Base-by-base conservation (phyloP, 2,113 vertebrate genomes). In the Crotalus tigris region DNA sequence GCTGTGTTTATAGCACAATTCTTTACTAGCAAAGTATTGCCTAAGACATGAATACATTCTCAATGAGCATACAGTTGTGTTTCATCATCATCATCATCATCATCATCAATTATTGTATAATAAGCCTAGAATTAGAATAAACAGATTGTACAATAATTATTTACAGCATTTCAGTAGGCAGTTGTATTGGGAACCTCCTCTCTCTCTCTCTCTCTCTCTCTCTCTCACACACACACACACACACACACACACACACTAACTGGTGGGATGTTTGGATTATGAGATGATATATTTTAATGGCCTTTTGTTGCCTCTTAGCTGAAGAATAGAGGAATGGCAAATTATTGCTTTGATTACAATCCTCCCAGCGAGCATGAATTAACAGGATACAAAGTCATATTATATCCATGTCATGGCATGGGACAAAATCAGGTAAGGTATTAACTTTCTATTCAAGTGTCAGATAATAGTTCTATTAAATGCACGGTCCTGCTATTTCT, bases 281-380 rank as follows among this genome's bases (percentile, higher is more conserved):
- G 59, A 12, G 81, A 61, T 55, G 54, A 89, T 64, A 9, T 58
- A 89, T 94, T 39, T 92, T 61, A 95, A 94, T 94, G 53, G 87
- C 93, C 0, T 95, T 96, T 95, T 94, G 6, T 96, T 94, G 93
- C n/a, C 94, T 75, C 96, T 91, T 94, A 99, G 99, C 96, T 99
- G 85, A 98, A 98, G 97, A 99, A 96, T 94, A 98, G 94, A 96
- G 99, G 99, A 44, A 98, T 98, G 94, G 91, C 29, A 89, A 97
- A 97, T 93, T 97, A 98, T 96, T 99, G 99, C 94, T 99, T 99
- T 93, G 99, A 99, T 97, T 99, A 99, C 93, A 99, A 99, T 95
- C 99, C 99, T 92, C 49, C 92, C 4, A 97, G 96, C 94, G 99
- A 99, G 0, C 96, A 98, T 92, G 93, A 96, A 0, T 10, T 98